Percentiles rank a stretch among this genome's conserved stretches.
Evolutionary conservation across 2,113 vertebrate genomes (phyloP).

Genomic region (Cyanistes caeruleus): DNA sequence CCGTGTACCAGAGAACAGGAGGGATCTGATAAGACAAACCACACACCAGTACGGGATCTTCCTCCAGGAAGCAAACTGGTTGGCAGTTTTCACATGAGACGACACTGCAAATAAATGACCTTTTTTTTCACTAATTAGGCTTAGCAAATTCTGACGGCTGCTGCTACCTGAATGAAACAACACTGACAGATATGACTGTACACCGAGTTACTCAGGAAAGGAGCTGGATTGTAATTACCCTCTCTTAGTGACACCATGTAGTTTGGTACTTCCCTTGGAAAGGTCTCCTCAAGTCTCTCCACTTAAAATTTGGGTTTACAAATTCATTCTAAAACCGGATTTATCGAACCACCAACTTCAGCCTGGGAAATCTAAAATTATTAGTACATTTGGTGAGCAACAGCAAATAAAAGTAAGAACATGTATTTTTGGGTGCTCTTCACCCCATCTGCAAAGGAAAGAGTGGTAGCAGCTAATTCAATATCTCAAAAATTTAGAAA

Average conservation of each 20-base stretch:
- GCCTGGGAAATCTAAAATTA: background rate
- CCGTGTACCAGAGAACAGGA: fast-evolving
- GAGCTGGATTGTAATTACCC: constrained; percentile 9
- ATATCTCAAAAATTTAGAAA: background rate
- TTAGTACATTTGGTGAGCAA: background rate
- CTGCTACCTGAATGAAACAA: constrained; percentile 43
- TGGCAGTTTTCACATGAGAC: background rate
- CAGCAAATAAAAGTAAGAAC: background rate
- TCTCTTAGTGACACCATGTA: background rate
- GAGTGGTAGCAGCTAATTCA: background rate
- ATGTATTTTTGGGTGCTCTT: background rate
- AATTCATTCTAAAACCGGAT: background rate
- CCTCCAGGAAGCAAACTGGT: background rate
- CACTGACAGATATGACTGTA: background rate
- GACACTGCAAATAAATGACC: background rate
- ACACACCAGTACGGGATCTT: background rate
- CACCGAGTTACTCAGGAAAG: constrained; percentile 9
- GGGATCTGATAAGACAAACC: background rate
- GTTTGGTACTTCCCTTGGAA: constrained; percentile 24
- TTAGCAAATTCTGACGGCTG: background rate
- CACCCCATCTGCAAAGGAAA: background rate
- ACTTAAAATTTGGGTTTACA: constrained; percentile 1
- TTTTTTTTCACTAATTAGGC: background rate
- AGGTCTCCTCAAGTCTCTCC: background rate
- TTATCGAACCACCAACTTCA: background rate